Evolutionary conservation across 2,797 vertebrate genomes (phyloP), one percentile per base, ranked within the genome.

Genomic region (Cynodonichthys magdalenae): DNA sequence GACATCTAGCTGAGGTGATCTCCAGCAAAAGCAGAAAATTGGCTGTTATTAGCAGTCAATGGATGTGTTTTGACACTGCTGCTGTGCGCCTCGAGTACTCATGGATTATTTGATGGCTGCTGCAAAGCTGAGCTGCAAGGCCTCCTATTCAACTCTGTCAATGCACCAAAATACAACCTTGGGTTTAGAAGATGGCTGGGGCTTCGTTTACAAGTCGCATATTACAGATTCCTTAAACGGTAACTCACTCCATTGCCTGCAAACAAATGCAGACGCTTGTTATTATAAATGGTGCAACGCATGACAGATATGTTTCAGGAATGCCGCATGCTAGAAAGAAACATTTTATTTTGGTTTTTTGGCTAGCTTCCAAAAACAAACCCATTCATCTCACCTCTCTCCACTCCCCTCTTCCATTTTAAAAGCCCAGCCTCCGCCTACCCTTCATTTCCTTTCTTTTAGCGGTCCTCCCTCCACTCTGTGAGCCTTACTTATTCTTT

Each of bases 61-160:
- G 86, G 82, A 70, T 72, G 81, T 88, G 85, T 90, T 90, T 90
- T 89, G 89, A 90, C 87, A 87, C 81, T 74, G 66, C 76, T 79
- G 75, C 82, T 74, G 82, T 81, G 85, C 64, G 86, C 77, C 84
- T 88, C 79, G 82, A 88, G 84, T 82, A 87, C 84, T 90, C 88
- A 90, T 90, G 88, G 89, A 91, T 91, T 88, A 86, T 75, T 85
- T 79, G 82, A 86, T 87, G 73, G 82, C 77, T 77, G 80, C 72
- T 77, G 79, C 66, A 69, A 75, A 80, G 80, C 70, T 63, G 69
- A 85, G 84, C 77, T 84, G 68, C 77, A 76, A 47, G 75, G 86
- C 81, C 74, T 74, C 81, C 78, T 65, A 74, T 87, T 89, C 81
- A 87, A 71, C 44, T 47, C 69, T 72, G 72, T 75, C 82, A 90